Percentiles rank a stretch among this genome's conserved stretches.
Evolutionary conservation across 2,888 invertebrate species (phyloP).

Genomic region (Adineta ricciae): DNA sequence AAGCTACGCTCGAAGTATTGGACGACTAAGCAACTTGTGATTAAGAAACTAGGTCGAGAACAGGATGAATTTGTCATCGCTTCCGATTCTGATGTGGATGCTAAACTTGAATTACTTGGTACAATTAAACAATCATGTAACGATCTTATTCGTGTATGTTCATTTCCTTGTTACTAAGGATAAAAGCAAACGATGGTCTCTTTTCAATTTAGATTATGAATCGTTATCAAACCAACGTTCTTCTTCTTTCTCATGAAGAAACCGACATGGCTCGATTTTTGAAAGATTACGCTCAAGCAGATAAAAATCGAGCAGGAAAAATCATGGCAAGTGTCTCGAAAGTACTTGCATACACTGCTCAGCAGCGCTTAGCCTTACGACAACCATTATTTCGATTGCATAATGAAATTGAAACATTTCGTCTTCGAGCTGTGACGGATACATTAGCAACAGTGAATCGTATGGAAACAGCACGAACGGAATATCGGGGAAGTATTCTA

Average conservation of each 20-base stretch:
- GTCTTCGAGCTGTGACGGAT: constrained; percentile 82
- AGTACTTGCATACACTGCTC: constrained; percentile 75
- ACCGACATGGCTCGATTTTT: constrained; percentile 84
- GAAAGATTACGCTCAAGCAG: constrained; percentile 78
- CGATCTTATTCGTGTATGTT: background rate
- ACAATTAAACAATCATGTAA: background rate
- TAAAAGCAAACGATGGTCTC: too few species aligned
- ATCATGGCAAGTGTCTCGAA: constrained; percentile 72
- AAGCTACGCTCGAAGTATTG: constrained; percentile 90
- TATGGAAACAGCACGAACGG: constrained; percentile 88
- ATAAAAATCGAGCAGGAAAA: constrained; percentile 71
- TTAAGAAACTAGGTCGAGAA: constrained; percentile 82
- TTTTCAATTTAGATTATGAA: constrained; percentile 23
- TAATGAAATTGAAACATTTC: constrained; percentile 85
- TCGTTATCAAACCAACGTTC: constrained; percentile 25
- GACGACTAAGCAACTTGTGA: constrained; percentile 89
- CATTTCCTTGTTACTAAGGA: background rate
- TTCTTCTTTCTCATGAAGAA: constrained; percentile 74
- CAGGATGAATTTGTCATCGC: constrained; percentile 92
- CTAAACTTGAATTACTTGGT: constrained; percentile 68
- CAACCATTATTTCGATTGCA: constrained; percentile 62
- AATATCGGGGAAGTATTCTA: constrained; percentile 68
- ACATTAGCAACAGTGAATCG: constrained; percentile 76
- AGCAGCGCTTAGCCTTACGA: constrained; percentile 58
- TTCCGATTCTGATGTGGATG: constrained; percentile 88